Base-by-base conservation (phyloP, 2,797 vertebrate species). In the Arremon brunneinucha region DNA sequence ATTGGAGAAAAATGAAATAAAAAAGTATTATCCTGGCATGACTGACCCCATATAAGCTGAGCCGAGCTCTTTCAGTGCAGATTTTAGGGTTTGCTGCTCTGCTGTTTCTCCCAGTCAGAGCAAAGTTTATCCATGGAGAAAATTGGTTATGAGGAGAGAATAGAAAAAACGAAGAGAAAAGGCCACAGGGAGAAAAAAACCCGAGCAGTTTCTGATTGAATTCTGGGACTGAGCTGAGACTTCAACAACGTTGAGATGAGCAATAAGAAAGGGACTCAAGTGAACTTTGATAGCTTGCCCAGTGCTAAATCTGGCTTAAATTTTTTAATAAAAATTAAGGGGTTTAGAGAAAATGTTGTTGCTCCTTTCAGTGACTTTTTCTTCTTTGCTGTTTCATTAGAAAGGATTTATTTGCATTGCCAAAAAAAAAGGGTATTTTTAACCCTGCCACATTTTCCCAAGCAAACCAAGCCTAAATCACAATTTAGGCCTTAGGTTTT, bases 111-210 rank as follows among this genome's bases (percentile, higher is more conserved):
- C 44, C 87, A 77, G 41, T 35, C 41, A 9, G 22, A 65, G 27
- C 20, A 21, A 90, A 79, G 84, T 83, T 93, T 90, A 94, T 79
- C 81, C 94, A 80, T 90, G 93, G 77, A 95, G 93, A 96, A 95
- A 96, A 95, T 89, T 87, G 67, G 47, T 65, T 96, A 44, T 89
- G 88, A 89, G 81, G 43, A 89, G 60, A 85, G 56, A 89, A 92
- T 20, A 23, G 39, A 76, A 80, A 78, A 81, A 82, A 49, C 27
- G 16, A 78, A 59, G 57, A 83, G 59, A 86, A 70, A 82, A 53
- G 24, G 43, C 69, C 74, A 35, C 0, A 4, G 0, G 1, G 46
- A 56, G 50, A 7, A 41, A 92, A 70, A 74, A 75, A 15, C n/a
- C 1, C 0, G 0, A 90, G 24, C 32, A 15, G 35, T 62, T 81